Percentiles rank a stretch among this genome's conserved stretches.
Conservation (phyloP, 2,888 invertebrate species). For the Anoncus sp. region DNA sequence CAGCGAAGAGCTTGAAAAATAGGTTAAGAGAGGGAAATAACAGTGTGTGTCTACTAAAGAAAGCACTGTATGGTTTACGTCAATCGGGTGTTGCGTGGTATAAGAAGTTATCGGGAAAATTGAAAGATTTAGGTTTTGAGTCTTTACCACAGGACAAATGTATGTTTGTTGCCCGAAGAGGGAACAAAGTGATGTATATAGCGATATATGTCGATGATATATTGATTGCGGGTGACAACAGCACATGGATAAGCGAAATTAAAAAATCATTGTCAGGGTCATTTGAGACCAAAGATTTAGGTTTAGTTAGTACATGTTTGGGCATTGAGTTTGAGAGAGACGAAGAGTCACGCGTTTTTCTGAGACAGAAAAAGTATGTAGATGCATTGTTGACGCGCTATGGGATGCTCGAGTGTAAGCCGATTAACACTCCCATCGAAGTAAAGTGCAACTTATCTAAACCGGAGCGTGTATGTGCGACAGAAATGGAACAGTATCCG, state of each 20-base stretch:
- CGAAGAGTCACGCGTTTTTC: not conserved
- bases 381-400: slow-evolving; percentile 35
- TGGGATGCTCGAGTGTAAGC: slow-evolving; percentile 43
- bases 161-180: slow-evolving; percentile 29
- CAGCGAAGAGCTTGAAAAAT: slow-evolving; percentile 4
- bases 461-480: not conserved
- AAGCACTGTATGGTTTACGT: slow-evolving; percentile 48
- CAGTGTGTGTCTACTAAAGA: slow-evolving; percentile 52
- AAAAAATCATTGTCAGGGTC: slow-evolving; percentile 27
- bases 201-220: slow-evolving; percentile 59
- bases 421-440: slow-evolving; percentile 35
- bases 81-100: slow-evolving; percentile 59
- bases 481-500: slow-evolving; percentile 46
- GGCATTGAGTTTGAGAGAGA: slow-evolving; percentile 55
- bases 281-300: slow-evolving; percentile 52
- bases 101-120: slow-evolving; percentile 38
- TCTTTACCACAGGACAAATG: slow-evolving; percentile 48
- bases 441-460: slow-evolving; percentile 11
- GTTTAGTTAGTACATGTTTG: slow-evolving; percentile 31
- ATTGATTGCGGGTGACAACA: not conserved
- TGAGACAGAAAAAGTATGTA: slow-evolving; percentile 25
- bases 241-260: not conserved
- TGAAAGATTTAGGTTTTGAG: slow-evolving; percentile 22
- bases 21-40: slow-evolving; percentile 12
- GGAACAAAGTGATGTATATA: slow-evolving; percentile 28